These are phyloP conservation scores for Sinocyclocheilus rhinocerous DNA, from an alignment of 2,113 vertebrate species.

Conservation along the genomic window DNA sequence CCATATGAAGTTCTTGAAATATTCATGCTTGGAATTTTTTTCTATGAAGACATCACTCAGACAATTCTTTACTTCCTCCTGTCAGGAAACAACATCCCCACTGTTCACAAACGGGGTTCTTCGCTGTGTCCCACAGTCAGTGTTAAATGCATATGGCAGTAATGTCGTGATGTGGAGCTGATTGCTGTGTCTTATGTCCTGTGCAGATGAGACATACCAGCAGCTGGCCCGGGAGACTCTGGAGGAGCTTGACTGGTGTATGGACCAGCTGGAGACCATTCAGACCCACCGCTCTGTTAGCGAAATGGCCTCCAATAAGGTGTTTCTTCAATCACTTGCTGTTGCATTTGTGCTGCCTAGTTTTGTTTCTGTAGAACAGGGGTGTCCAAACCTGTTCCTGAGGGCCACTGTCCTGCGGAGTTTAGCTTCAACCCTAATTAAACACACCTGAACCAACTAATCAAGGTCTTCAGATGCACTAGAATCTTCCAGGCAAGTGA, in stretches of 20 bases:
- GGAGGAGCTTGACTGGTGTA: constrained; percentile 93
- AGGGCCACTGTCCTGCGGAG: too few species aligned
- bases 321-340: constrained; percentile 57
- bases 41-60: constrained; percentile 27
- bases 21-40: constrained; percentile 22
- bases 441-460: too few species aligned
- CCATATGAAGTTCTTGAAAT: constrained; percentile 29
- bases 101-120: constrained; percentile 29
- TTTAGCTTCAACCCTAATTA: too few species aligned
- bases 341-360: neutral
- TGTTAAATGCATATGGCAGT: neutral
- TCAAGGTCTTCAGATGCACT: too few species aligned
- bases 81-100: constrained; percentile 19
- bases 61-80: constrained; percentile 1
- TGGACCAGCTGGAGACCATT: constrained; percentile 91
- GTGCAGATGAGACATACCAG: constrained; percentile 89
- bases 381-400: too few species aligned
- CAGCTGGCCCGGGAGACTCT: constrained; percentile 90
- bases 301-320: constrained; percentile 92
- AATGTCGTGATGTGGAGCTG: neutral
- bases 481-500: too few species aligned
- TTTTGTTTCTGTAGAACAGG: neutral
- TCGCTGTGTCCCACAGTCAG: neutral
- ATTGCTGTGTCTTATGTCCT: neutral
- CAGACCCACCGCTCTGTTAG: constrained; percentile 93